Evolutionary conservation across 1,140 invertebrate species (phyloP), one percentile per base, ranked within the genome.

Genomic region (Oreohelix idahoensis): DNA sequence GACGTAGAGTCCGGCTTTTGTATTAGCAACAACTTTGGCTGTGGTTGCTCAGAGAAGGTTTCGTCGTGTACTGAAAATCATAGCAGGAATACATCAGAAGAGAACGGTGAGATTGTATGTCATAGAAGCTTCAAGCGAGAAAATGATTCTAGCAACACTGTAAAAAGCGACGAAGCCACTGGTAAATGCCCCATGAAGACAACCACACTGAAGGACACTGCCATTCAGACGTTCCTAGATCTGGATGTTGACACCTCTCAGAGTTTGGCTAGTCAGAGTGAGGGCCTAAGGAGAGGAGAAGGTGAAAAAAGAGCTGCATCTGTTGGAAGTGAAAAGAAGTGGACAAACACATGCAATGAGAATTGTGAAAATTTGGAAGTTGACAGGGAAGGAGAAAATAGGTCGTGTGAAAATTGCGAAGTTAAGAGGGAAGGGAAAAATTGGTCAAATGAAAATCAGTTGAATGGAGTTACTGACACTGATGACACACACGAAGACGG

Each of bases 171-270:
- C 32, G 38, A 36, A 36, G 38, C 38, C 32, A n/a, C 2, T 35
- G 32, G 32, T 35, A 17, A 23, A 39, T 11, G n/a, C 32, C 1
- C 32, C 4, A n/a, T 15, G 23, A 71, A 71, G 38, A 71, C 5
- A 29, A 23, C n/a, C n/a, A 78, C 23, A 23, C 49, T 78, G 32
- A 38, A 45, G 15, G 76, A 78, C 51, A 78, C 51, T 11, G 76
- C 76, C 8, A 36, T 78, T 35, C 76, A 78, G 32, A 78, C 76
- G n/a, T 78, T 49, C 10, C 32, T 78, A 42, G 76, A 78, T 8
- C 29, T 78, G 5, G 76, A 78, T 15, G 51, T 26, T 11, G 76
- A 78, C 29, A 78, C 58, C 51, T 20, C 76, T 23, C 8, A 39
- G 20, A 58, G 8, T 20, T 26, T 35, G 29, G 76, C 10, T 32